Evolutionary conservation across 2,888 invertebrate genomes (phyloP).

Genomic region (Spisula solida): DNA sequence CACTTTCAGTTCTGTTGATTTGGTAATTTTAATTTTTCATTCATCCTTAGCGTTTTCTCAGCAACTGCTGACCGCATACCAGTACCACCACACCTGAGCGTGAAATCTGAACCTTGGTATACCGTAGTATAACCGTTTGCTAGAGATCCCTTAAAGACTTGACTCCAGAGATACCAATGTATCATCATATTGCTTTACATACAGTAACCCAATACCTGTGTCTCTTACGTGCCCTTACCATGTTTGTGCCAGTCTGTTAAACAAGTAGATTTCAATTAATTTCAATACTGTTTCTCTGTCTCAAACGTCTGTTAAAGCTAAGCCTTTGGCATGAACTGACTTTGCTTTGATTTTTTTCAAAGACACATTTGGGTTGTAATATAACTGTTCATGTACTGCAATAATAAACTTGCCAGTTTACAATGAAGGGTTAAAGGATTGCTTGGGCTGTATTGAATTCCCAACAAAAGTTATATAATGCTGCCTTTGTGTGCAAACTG

Average conservation of each 20-base stretch:
- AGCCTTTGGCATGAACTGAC: too few relatives aligned
- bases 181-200: neutral
- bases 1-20: constrained; percentile 9
- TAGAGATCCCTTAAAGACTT: neutral
- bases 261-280: too few relatives aligned
- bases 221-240: neutral
- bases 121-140: neutral
- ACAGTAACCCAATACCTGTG: neutral
- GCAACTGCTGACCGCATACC: neutral
- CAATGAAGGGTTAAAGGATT: neutral
- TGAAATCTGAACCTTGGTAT: neutral
- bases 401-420: neutral
- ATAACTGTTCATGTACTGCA: neutral
- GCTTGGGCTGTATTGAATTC: neutral
- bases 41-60: neutral
- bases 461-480: neutral
- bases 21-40: constrained; percentile 9
- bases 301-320: too few relatives aligned
- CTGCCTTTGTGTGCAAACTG: neutral
- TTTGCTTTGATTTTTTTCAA: neutral
- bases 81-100: neutral
- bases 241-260: too few relatives aligned
- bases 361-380: neutral
- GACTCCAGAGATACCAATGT: too few relatives aligned
- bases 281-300: too few relatives aligned